phyloP scores from a whole-genome alignment of 2,113 vertebrate genomes.

The Pelobates fuscus region DNA sequence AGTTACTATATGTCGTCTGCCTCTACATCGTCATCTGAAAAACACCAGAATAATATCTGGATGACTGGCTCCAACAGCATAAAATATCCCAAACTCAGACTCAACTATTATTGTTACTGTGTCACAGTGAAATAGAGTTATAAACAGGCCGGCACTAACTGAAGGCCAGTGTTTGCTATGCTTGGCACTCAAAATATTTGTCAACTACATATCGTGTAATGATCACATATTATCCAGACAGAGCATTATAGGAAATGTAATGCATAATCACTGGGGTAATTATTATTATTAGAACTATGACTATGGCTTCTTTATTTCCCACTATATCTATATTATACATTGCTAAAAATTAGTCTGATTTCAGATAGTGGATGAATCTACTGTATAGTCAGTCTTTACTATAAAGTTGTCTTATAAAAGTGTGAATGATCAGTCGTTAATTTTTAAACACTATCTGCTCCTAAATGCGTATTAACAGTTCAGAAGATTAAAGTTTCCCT shows the following conservation, averaged over 20 bases:
- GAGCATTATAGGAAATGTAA: too few relatives aligned
- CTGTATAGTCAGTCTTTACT: constrained; percentile 9
- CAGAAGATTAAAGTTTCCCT: constrained; percentile 1
- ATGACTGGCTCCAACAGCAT: constrained; percentile 18
- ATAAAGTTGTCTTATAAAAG: constrained; percentile 8
- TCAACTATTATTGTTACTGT: constrained; percentile 37
- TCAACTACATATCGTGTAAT: constrained; percentile 22
- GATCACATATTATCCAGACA: background rate
- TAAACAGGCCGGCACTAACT: background rate
- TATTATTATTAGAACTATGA: too few relatives aligned
- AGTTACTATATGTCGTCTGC: too few relatives aligned
- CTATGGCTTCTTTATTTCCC: too few relatives aligned
- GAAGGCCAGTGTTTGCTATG: too few relatives aligned
- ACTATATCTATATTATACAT: too few relatives aligned
- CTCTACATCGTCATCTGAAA: too few relatives aligned
- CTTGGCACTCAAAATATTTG: constrained; percentile 16
- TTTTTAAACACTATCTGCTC: background rate
- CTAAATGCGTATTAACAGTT: background rate
- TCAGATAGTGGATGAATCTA: background rate
- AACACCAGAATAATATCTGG: constrained; percentile 23
- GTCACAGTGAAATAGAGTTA: constrained; percentile 36
- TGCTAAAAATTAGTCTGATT: constrained; percentile 1
- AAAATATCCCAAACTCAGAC: background rate
- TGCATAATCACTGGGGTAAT: too few relatives aligned
- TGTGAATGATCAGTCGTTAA: background rate